phyloP scores from a whole-genome alignment of 2,888 invertebrate species.

The Tachina grossa region DNA sequence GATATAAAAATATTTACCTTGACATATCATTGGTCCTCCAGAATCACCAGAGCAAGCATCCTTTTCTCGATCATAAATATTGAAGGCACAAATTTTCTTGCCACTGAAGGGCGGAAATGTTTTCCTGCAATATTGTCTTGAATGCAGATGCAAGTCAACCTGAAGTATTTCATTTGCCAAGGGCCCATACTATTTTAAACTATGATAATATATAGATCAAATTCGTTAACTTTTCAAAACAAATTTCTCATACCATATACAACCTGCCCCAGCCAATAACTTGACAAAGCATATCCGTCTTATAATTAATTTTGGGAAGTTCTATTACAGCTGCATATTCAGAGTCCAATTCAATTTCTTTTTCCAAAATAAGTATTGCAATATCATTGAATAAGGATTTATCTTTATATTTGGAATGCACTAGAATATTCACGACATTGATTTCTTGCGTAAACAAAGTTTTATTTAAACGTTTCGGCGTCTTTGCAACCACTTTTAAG shows the following conservation, averaged over 20 bases:
- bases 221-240: neutral
- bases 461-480: slow-evolving; percentile 39
- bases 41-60: slow-evolving; percentile 77
- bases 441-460: neutral
- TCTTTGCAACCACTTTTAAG: slow-evolving; percentile 52
- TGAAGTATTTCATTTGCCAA: slow-evolving; percentile 74
- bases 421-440: slow-evolving; percentile 1
- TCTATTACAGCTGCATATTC: slow-evolving; percentile 16
- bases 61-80: slow-evolving; percentile 66
- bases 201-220: neutral
- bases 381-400: slow-evolving; percentile 30
- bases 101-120: slow-evolving; percentile 27
- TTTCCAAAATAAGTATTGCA: slow-evolving; percentile 24
- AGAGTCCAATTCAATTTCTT: slow-evolving; percentile 28
- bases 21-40: slow-evolving; percentile 75
- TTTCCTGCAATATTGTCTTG: slow-evolving; percentile 53
- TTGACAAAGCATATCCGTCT: slow-evolving; percentile 74
- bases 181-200: slow-evolving; percentile 47
- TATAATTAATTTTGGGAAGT: slow-evolving; percentile 49
- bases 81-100: slow-evolving; percentile 75
- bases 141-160: slow-evolving; percentile 70
- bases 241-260: slow-evolving; percentile 45
- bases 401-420: slow-evolving; percentile 15
- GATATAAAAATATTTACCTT: neutral
- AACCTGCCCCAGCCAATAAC: slow-evolving; percentile 76